Evolutionary conservation across 1,140 invertebrate species (phyloP).

Genomic region (Caenorhabditis latens): DNA sequence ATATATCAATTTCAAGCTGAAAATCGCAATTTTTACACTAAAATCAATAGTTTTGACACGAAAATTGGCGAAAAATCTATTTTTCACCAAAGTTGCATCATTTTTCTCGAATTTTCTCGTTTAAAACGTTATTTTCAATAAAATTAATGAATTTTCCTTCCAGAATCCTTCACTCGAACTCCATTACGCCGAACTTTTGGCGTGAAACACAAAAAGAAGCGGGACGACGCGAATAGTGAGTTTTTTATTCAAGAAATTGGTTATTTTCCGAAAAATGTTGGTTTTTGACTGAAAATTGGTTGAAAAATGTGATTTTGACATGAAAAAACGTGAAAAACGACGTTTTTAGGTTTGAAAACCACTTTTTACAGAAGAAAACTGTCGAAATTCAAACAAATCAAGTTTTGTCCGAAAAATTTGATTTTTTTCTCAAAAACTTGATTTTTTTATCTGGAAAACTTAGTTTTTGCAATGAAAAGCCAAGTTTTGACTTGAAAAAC

Average conservation of each 20-base stretch:
- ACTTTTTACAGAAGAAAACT: not conserved
- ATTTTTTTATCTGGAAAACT: no score
- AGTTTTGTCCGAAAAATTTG: not conserved
- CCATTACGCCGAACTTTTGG: slow-evolving; percentile 4
- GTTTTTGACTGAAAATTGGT: not conserved
- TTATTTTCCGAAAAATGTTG: not conserved
- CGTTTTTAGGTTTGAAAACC: not conserved
- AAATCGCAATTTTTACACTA: not conserved
- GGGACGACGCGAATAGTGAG: slow-evolving; percentile 1
- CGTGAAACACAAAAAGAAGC: slow-evolving; percentile 17
- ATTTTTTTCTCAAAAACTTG: no score
- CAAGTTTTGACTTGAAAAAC: no score
- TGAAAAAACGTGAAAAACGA: not conserved
- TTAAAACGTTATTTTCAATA: not conserved
- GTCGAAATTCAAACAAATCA: not conserved
- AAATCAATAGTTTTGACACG: not conserved
- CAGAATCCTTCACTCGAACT: slow-evolving; percentile 19
- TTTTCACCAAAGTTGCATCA: not conserved
- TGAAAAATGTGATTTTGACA: not conserved
- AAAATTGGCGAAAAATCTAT: not conserved
- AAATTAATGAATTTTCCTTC: not conserved
- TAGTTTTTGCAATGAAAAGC: no score
- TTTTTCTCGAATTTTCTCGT: not conserved
- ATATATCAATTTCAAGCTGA: not conserved
- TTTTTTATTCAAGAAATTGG: not conserved